Evolutionary conservation across 1,140 invertebrate species (phyloP).

Genomic region (Scaptomyza hsui): DNA sequence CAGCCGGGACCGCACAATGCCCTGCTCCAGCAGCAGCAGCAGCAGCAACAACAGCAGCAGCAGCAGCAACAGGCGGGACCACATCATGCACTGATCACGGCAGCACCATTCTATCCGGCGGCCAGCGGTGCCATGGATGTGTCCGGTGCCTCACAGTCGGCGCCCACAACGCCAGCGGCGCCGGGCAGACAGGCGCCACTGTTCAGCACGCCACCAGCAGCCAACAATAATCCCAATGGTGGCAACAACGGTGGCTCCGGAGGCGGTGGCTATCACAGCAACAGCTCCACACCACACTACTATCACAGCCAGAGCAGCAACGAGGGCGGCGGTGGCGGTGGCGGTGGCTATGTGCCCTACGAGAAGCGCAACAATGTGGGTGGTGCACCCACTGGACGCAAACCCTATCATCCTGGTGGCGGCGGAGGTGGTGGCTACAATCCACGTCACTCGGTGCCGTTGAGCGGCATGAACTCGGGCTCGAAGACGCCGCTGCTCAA

Average conservation of each 20-base stretch:
- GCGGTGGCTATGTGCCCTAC: conserved; percentile 49
- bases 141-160: conserved; percentile 65
- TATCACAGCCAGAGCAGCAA: conserved; percentile 68
- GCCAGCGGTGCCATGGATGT: conserved; percentile 44
- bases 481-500: conserved; percentile 66
- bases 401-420: conserved; percentile 67
- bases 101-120: conserved; percentile 67
- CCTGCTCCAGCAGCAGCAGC: conserved; percentile 19
- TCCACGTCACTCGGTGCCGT: conserved; percentile 62
- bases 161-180: conserved; percentile 73
- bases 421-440: conserved; percentile 51
- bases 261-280: conserved; percentile 66
- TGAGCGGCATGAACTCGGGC: conserved; percentile 52
- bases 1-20: conserved; percentile 40
- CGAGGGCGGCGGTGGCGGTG: conserved; percentile 50
- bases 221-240: conserved; percentile 41
- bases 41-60: conserved; percentile 35
- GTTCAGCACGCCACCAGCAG: conserved; percentile 77
- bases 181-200: conserved; percentile 75
- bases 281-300: conserved; percentile 74
- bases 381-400: conserved; percentile 34
- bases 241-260: conserved; percentile 9
- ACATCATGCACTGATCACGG: conserved; percentile 74
- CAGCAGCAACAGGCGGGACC: conserved; percentile 48
- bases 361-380: conserved; percentile 67